Percentiles rank a stretch among this genome's conserved stretches.
Evolutionary conservation across 2,113 vertebrate genomes (phyloP).

Genomic region (Xiphorhynchus elegans): DNA sequence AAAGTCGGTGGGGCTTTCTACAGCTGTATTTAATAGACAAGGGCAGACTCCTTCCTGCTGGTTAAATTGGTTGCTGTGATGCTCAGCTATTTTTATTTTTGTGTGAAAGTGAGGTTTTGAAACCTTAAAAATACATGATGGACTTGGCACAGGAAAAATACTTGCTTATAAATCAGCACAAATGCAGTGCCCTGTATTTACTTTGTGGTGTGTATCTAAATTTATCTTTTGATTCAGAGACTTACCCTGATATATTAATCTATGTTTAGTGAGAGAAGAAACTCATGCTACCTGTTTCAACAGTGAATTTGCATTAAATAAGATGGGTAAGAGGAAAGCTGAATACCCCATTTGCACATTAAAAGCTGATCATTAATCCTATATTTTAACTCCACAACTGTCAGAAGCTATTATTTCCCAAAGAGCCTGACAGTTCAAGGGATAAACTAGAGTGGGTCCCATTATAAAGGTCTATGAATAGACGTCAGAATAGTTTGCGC

Average conservation of each 20-base stretch:
- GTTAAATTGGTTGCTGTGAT: neutral
- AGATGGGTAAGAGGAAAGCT: constrained; percentile 29
- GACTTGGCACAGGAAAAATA: neutral
- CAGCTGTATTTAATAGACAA: constrained; percentile 18
- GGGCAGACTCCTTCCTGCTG: neutral
- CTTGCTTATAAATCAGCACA: neutral
- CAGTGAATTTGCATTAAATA: constrained; percentile 57
- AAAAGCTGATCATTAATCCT: constrained; percentile 73
- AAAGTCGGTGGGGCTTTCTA: neutral
- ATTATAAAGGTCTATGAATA: constrained; percentile 61
- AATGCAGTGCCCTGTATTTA: neutral
- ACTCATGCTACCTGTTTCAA: constrained; percentile 41
- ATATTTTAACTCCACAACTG: constrained; percentile 69
- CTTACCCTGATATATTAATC: neutral
- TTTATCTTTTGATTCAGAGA: constrained; percentile 10
- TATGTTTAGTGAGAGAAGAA: neutral
- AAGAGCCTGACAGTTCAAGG: constrained; percentile 49
- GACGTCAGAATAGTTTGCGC: constrained; percentile 27
- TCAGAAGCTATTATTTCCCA: constrained; percentile 67
- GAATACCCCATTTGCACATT: constrained; percentile 66
- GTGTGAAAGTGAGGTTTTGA: neutral
- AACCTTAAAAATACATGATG: constrained; percentile 22
- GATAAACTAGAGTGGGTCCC: constrained; percentile 60
- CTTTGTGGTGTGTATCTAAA: neutral
- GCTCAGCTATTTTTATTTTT: neutral